Evolutionary conservation across 2,888 invertebrate genomes (phyloP), one percentile per base, ranked within the genome.

Genomic region (Ferdinandea cuprea): DNA sequence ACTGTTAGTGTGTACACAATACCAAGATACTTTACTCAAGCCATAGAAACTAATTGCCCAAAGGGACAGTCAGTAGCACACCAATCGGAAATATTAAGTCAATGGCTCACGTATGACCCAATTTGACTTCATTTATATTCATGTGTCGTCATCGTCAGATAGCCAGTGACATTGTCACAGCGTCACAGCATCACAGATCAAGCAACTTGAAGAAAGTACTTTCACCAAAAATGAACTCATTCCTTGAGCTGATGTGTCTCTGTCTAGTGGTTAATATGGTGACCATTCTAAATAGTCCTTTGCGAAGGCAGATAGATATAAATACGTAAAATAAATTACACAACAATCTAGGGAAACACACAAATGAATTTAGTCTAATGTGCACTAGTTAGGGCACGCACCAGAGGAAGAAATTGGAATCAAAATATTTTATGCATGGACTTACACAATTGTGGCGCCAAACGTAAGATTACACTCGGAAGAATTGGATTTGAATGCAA

Each of bases 71-170:
- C 54, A n/a, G n/a, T n/a, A n/a, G n/a, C n/a, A 52, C 73, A 74
- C 68, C 79, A 74, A 80, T 74, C 48, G 61, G 32, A 61, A 15
- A 59, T 48, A 79, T 80, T 74, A 68, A 68, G 40, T 61, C 73
- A 74, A 79, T 74, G 61, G 66, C 61, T 68, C 79, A 74, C 79
- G 74, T 74, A 68, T 80, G 79, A 80, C 79, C 79, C 48, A 74
- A 74, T 74, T 80, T 50, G n/a, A 1, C 28, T 56, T 80, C 74
- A 74, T 80, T 74, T 74, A 59, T 80, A 80, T 80, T 80, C 79
- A 80, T 74, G 48, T 56, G 46, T 32, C 48, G 73, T 42, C 13
- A 52, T 25, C 5, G 44, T 8, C 13, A 44, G 9, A 11, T 19
- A 44, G 28, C 25, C 37, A 44, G 13, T 21, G 30, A 30, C 44